Evolutionary conservation across 2,797 vertebrate genomes (phyloP).

Genomic region (Aulostomus chinensis): DNA sequence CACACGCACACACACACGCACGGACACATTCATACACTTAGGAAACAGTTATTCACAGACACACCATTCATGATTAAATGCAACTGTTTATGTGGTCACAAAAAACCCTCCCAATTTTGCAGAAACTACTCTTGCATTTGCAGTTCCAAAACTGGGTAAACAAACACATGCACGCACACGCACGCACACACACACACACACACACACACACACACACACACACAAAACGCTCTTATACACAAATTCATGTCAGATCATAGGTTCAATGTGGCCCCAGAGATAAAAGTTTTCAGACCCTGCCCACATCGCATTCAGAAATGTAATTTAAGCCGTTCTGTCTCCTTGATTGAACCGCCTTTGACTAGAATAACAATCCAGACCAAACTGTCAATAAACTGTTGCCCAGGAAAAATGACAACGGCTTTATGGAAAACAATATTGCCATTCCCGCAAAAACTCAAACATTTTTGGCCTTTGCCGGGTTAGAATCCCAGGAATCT

Average conservation of each 20-base stretch:
- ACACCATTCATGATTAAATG: conserved; percentile 43
- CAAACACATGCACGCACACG: not conserved
- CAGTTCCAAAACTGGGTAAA: not conserved
- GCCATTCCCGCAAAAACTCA: conserved; percentile 61
- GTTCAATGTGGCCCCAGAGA: conserved; percentile 46
- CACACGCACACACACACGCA: conserved; percentile 20
- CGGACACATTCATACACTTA: conserved; percentile 20
- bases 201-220: conserved; percentile 1
- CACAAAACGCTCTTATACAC: not conserved
- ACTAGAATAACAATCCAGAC: conserved; percentile 67
- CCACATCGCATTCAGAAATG: conserved; percentile 44
- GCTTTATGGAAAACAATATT: conserved; percentile 68
- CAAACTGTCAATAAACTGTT: conserved; percentile 58
- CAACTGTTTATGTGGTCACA: conserved; percentile 1
- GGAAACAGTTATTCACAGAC: conserved; percentile 23
- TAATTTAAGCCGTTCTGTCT: conserved; percentile 47
- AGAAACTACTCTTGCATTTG: conserved; percentile 18
- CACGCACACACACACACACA: not conserved
- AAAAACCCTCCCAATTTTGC: conserved; percentile 3
- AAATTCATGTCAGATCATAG: conserved; percentile 29
- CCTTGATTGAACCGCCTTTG: conserved; percentile 54
- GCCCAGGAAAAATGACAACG: conserved; percentile 43
- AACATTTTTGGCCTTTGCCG: conserved; percentile 27
- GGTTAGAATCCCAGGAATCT: conserved; percentile 51
- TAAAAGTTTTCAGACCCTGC: conserved; percentile 17